phyloP scores from a whole-genome alignment of 2,113 vertebrate species.

The Neotoma lepida region DNA sequence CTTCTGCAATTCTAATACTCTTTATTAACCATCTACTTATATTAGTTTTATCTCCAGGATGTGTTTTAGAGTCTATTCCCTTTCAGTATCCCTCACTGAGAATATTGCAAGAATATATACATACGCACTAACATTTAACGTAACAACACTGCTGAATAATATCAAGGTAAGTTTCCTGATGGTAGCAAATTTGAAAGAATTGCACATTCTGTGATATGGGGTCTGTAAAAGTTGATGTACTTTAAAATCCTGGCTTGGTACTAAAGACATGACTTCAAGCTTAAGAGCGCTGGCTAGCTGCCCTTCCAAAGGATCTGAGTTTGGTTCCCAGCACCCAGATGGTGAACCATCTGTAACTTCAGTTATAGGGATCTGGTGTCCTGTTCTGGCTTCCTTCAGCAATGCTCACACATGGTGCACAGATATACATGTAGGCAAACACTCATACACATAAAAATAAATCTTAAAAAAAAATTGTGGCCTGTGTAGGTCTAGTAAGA shows the following conservation, averaged over 20 bases:
- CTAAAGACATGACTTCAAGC: not conserved
- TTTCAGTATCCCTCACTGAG: slow-evolving; percentile 30
- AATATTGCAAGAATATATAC: not conserved
- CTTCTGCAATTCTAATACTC: not conserved
- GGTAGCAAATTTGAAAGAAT: slow-evolving; percentile 16
- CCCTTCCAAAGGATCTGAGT: not conserved
- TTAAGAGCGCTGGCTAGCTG: not conserved
- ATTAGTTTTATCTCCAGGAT: slow-evolving; percentile 32
- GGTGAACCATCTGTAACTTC: not conserved
- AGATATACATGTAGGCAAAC: not conserved
- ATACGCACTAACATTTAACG: not conserved
- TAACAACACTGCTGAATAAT: not conserved
- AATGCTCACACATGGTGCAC: not conserved
- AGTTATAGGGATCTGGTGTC: not conserved
- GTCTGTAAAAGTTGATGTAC: not conserved
- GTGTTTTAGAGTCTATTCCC: not conserved
- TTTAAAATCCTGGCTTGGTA: not conserved
- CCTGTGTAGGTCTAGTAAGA: not conserved
- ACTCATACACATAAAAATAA: not conserved
- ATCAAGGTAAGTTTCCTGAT: not conserved
- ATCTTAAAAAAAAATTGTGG: not conserved
- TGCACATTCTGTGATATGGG: not conserved
- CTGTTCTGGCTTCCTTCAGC: not conserved
- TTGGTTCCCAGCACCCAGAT: not conserved
- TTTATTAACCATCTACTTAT: not conserved